phyloP scores from a whole-genome alignment of 1,140 invertebrate genomes.

The Argopecten irradians region DNA sequence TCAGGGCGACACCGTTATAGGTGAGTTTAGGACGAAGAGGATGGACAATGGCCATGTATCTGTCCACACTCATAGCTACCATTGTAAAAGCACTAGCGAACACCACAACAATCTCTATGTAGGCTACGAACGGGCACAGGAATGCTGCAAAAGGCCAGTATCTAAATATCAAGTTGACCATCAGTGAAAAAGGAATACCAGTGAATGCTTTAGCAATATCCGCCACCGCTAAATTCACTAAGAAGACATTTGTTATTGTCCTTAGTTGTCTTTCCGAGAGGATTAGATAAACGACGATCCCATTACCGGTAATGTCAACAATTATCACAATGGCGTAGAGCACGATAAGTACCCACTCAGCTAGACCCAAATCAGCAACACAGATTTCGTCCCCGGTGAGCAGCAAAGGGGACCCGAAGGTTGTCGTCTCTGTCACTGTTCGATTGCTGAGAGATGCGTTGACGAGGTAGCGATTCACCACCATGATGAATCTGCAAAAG shows the following conservation, averaged over 20 bases:
- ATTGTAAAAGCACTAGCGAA: slow-evolving; percentile 95
- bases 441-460: slow-evolving; percentile 7
- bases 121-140: slow-evolving; percentile 91
- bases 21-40: slow-evolving; percentile 88
- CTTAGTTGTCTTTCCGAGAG: slow-evolving; percentile 88
- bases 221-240: slow-evolving; percentile 95
- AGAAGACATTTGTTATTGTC: slow-evolving; percentile 97
- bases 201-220: slow-evolving; percentile 78
- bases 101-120: slow-evolving; percentile 93
- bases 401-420: not conserved
- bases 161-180: slow-evolving; percentile 89
- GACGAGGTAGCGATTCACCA: not conserved
- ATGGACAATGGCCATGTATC: slow-evolving; percentile 97
- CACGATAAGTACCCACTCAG: slow-evolving; percentile 37
- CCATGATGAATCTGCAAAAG: not conserved
- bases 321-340: slow-evolving; percentile 43
- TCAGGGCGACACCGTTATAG: slow-evolving; percentile 82
- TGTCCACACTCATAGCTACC: slow-evolving; percentile 95
- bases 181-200: slow-evolving; percentile 42
- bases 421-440: not conserved
- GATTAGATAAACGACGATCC: slow-evolving; percentile 44
- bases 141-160: slow-evolving; percentile 93
- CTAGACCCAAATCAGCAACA: slow-evolving; percentile 26
- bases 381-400: slow-evolving; percentile 27
- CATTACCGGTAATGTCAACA: slow-evolving; percentile 46